Evolutionary conservation across 1,140 invertebrate genomes (phyloP).

Genomic region (Phenacoccus solenopsis): DNA sequence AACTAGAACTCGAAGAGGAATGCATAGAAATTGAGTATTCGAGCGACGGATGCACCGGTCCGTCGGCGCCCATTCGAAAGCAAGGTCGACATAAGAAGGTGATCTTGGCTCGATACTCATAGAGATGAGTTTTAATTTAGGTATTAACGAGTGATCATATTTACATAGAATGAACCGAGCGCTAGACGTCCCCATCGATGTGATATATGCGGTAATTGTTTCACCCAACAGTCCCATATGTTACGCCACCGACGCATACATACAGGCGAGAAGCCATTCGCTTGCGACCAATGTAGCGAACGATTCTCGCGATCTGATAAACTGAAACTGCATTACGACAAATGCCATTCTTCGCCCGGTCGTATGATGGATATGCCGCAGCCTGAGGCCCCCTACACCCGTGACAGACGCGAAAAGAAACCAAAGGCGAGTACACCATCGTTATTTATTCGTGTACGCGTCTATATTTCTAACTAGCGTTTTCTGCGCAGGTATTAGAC

Average conservation of each 20-base stretch:
- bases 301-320: slow-evolving; percentile 40
- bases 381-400: not conserved
- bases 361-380: not conserved
- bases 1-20: no score
- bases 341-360: not conserved
- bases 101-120: no score
- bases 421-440: not conserved
- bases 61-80: no score
- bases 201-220: slow-evolving; percentile 28
- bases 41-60: no score
- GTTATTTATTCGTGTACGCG: no score
- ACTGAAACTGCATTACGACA: not conserved
- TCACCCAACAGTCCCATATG: slow-evolving; percentile 27
- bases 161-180: not conserved
- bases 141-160: not conserved
- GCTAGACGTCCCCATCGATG: slow-evolving; percentile 25
- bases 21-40: no score
- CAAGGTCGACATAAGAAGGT: no score
- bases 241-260: slow-evolving; percentile 35
- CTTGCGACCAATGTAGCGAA: slow-evolving; percentile 51
- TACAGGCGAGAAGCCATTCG: slow-evolving; percentile 54
- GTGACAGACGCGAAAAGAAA: not conserved
- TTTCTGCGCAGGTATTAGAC: not conserved
- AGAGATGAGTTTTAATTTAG: not conserved
- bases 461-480: no score